Evolutionary conservation across 2,113 vertebrate genomes (phyloP).

Genomic region (Clinocottus analis): DNA sequence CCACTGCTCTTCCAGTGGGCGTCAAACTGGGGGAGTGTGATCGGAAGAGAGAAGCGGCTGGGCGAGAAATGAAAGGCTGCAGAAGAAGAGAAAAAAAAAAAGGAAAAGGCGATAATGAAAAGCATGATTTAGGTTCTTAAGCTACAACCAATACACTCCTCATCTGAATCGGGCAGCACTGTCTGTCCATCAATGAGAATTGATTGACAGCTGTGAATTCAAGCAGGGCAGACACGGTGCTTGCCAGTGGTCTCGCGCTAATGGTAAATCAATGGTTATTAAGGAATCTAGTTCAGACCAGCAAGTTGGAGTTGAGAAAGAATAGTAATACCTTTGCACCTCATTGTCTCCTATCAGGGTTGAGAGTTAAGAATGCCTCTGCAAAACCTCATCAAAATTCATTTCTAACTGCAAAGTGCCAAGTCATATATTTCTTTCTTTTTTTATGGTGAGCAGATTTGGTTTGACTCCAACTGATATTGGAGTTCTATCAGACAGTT

Average conservation of each 20-base stretch:
- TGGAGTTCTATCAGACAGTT: slow-evolving; percentile 55
- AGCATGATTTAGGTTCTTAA: slow-evolving; percentile 78
- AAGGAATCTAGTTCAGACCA: slow-evolving; percentile 9
- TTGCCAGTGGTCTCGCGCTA: slow-evolving; percentile 1
- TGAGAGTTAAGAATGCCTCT: slow-evolving; percentile 1
- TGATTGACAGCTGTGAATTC: slow-evolving; percentile 37
- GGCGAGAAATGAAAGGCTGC: slow-evolving; percentile 80
- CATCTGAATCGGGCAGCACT: slow-evolving; percentile 48
- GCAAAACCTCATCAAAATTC: slow-evolving; percentile 28
- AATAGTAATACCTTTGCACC: slow-evolving; percentile 4
- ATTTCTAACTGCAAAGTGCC: slow-evolving; percentile 27
- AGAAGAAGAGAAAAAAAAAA: slow-evolving; percentile 67
- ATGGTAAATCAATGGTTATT: slow-evolving; percentile 33
- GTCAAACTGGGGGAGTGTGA: slow-evolving; percentile 82
- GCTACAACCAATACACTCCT: slow-evolving; percentile 61
- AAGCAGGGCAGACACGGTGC: neutral
- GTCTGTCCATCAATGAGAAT: slow-evolving; percentile 33
- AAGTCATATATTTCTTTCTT: slow-evolving; percentile 10
- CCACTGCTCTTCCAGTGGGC: slow-evolving; percentile 79
- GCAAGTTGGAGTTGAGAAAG: neutral
- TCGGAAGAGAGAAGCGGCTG: slow-evolving; percentile 76
- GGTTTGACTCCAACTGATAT: slow-evolving; percentile 52
- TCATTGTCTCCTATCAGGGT: slow-evolving; percentile 8
- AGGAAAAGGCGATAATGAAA: slow-evolving; percentile 69
- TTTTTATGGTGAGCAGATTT: slow-evolving; percentile 43